These are phyloP conservation scores for Pseudoips prasinana DNA, from an alignment of 2,888 invertebrate species.

Conservation along the genomic window DNA sequence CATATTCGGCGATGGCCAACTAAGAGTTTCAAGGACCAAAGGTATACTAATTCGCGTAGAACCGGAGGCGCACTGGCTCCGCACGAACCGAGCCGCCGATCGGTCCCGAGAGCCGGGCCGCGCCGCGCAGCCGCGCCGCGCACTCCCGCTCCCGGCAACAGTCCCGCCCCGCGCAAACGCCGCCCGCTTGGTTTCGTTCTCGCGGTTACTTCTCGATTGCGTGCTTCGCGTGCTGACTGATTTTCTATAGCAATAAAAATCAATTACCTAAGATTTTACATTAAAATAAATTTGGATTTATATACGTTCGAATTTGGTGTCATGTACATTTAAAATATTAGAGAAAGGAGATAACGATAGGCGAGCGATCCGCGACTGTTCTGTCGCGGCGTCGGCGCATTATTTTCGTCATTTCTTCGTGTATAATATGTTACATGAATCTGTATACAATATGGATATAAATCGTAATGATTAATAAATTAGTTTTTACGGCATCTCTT, in stretches of 20 bases:
- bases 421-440: constrained; percentile 85
- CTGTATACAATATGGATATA: constrained; percentile 83
- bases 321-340: constrained; percentile 82
- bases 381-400: constrained; percentile 70
- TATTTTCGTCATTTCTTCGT: constrained; percentile 83
- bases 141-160: constrained; percentile 39
- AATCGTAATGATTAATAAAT: constrained; percentile 80
- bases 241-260: constrained; percentile 84
- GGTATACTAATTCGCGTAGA: constrained; percentile 81
- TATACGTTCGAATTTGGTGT: constrained; percentile 83
- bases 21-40: constrained; percentile 81
- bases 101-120: constrained; percentile 52
- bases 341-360: constrained; percentile 78
- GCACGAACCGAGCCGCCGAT: constrained; percentile 75
- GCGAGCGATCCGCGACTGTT: constrained; percentile 68
- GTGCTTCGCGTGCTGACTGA: constrained; percentile 84
- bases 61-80: constrained; percentile 81
- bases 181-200: constrained; percentile 80
- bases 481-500: constrained; percentile 82
- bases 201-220: constrained; percentile 83
- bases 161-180: constrained; percentile 57
- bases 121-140: constrained; percentile 40
- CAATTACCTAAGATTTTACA: constrained; percentile 84
- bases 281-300: constrained; percentile 82
- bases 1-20: constrained; percentile 81